These are phyloP conservation scores for Diploptera punctata DNA, from an alignment of 2,888 invertebrate genomes.

Conservation along the genomic window DNA sequence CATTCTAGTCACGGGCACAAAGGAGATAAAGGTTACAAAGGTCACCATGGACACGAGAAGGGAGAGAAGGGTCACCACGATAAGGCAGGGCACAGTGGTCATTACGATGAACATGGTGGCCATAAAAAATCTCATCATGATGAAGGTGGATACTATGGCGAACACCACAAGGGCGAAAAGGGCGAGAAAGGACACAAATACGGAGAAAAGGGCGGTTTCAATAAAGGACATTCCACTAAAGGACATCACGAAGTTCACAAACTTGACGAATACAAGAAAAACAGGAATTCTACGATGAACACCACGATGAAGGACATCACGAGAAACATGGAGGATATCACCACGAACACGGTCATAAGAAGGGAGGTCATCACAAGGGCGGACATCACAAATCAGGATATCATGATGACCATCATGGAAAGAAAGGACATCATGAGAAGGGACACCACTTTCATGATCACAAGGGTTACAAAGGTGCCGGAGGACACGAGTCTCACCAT, in stretches of 20 bases:
- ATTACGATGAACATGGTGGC: conserved; percentile 67
- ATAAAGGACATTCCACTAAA: conserved; percentile 86
- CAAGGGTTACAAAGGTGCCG: conserved; percentile 79
- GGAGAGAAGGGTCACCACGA: conserved; percentile 66
- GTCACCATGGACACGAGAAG: conserved; percentile 78
- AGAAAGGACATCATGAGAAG: conserved; percentile 81
- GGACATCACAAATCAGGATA: conserved; percentile 81
- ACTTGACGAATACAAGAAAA: conserved; percentile 84
- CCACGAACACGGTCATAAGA: conserved; percentile 80
- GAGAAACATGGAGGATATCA: conserved; percentile 80
- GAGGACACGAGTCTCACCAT: conserved; percentile 78
- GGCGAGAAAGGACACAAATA: conserved; percentile 71
- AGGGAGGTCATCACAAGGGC: conserved; percentile 81
- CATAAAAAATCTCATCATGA: conserved; percentile 70
- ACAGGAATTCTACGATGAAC: conserved; percentile 88
- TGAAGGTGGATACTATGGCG: conserved; percentile 68
- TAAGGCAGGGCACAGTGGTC: conserved; percentile 64
- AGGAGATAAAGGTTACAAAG: conserved; percentile 80
- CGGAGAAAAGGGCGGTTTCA: conserved; percentile 74
- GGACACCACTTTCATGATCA: conserved; percentile 81
- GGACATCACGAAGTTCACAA: conserved; percentile 88
- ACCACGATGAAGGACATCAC: conserved; percentile 81
- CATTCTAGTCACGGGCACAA: conserved; percentile 76
- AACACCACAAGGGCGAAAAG: conserved; percentile 70
- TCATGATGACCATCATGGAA: conserved; percentile 78